A percentile compares a stretch with the other conserved stretches of the same genome.
Evolutionary conservation across 30 jellyfish, hydroid and myxozoan species (phyloP).

Genomic region (Chrysaora quinquecirrha): DNA sequence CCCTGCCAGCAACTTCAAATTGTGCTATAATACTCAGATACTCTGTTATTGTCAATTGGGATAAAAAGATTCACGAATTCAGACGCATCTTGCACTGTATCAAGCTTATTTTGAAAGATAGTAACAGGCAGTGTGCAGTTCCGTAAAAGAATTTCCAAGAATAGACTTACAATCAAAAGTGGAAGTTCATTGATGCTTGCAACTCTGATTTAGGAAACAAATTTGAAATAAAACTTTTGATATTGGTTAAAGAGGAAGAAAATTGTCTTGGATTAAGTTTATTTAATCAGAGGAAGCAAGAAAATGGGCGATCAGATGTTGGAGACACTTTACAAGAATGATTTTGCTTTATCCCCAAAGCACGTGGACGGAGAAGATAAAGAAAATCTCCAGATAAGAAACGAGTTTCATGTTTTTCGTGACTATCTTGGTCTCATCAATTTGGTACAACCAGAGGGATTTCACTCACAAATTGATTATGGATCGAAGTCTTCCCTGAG

Average conservation of each 20-base stretch:
- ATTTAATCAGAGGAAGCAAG: no score
- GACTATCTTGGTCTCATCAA: slow-evolving; percentile 95
- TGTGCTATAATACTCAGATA: neutral
- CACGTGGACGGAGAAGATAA: slow-evolving; percentile 84
- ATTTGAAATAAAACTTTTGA: no score
- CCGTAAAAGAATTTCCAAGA: neutral
- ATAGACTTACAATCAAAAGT: neutral
- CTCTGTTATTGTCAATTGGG: no score
- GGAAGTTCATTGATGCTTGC: no score
- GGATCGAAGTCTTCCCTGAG: neutral
- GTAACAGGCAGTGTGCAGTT: no score
- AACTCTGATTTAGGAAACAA: no score
- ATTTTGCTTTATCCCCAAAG: slow-evolving; percentile 55
- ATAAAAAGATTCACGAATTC: no score
- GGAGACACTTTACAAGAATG: slow-evolving; percentile 61
- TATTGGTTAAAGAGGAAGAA: no score
- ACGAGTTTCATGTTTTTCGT: slow-evolving; percentile 89
- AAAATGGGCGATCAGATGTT: slow-evolving; percentile 73
- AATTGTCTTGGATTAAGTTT: no score
- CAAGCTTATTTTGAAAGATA: no score
- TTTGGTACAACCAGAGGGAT: slow-evolving; percentile 86
- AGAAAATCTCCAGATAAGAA: slow-evolving; percentile 52
- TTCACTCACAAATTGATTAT: slow-evolving; percentile 30
- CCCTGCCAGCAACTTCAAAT: neutral
- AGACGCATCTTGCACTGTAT: no score